These are phyloP conservation scores for Axea sp. DNA, from an alignment of 2,888 invertebrate species.

Conservation along the genomic window DNA sequence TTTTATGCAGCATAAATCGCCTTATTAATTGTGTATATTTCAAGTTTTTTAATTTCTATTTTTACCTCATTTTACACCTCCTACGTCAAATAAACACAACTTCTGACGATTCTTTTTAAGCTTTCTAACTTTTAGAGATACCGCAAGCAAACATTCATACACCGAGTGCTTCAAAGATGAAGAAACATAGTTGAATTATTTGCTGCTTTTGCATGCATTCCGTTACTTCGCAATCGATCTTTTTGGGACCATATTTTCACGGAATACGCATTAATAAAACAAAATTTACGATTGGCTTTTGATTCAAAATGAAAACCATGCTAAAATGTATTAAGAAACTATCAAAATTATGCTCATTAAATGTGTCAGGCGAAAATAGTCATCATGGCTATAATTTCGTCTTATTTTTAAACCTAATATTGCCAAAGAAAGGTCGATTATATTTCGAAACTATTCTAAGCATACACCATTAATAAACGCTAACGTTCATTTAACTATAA, in stretches of 20 bases:
- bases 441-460: constrained; percentile 53
- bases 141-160: constrained; percentile 20
- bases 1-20: no score
- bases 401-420: constrained; percentile 49
- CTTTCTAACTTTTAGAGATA: constrained; percentile 8
- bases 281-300: no score
- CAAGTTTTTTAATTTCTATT: no score
- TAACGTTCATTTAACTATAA: no score
- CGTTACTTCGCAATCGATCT: constrained; percentile 34
- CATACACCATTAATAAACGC: no score
- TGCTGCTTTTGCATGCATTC: constrained; percentile 30
- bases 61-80: no score
- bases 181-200: constrained; percentile 35
- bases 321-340: constrained; percentile 18
- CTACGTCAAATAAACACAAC: no score
- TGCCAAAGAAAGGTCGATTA: constrained; percentile 58
- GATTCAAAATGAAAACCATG: no score
- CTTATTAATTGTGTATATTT: no score
- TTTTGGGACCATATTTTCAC: constrained; percentile 4
- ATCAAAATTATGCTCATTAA: constrained; percentile 42
- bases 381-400: constrained; percentile 16
- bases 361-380: constrained; percentile 53
- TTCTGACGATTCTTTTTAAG: no score
- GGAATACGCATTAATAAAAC: no score
- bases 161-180: constrained; percentile 20